Base-by-base conservation (phyloP, 2,113 vertebrate genomes). In the Eulacestoma nigropectus region DNA sequence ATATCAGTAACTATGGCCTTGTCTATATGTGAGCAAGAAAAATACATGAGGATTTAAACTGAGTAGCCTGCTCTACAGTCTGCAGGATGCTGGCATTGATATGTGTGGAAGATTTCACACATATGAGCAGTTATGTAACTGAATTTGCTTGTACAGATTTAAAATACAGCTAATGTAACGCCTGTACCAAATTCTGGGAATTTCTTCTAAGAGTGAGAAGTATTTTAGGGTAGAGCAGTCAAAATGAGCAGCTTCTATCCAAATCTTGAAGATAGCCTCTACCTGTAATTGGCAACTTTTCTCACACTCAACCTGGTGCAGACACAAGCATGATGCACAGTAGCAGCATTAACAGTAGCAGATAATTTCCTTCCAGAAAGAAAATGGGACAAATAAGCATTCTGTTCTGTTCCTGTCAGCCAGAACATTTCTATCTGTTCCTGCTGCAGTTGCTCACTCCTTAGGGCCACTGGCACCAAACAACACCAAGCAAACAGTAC, bases 321-420 rank as follows among this genome's bases (percentile, higher is more conserved):
- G 56, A 41, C 57, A 67, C 10, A 64, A 89, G 55, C 39, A 10
- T 4, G 50, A 75, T 59, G 73, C 93, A 87, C 73, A 78, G 77
- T 84, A 87, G 89, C 16, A 19, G 41, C 4, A 3, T 60, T 81
- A 77, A 63, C 67, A 83, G 59, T 26, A 81, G 80, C 76, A 93
- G 89, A 75, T 84, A 42, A 92, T 90, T 92, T 95, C 50, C 60
- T 79, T 84, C 20, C 74, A 89, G 80, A 89, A 86, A 67, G 86
- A 86, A 89, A 85, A 93, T 64, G 64, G 76, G 64, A 92, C 79
- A 93, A 78, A 84, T 63, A 95, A 81, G 47, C 19, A 3, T 93
- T 69, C 52, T 91, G 93, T 95, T 95, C 95, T 81, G 80, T 96
- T 89, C 92, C 83, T 87, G 56, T 81, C 44, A 3, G 46, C 76